Percentiles rank a stretch among this genome's conserved stretches.
Conservation (phyloP, 2,113 vertebrate species). For the Taurulus bubalis region DNA sequence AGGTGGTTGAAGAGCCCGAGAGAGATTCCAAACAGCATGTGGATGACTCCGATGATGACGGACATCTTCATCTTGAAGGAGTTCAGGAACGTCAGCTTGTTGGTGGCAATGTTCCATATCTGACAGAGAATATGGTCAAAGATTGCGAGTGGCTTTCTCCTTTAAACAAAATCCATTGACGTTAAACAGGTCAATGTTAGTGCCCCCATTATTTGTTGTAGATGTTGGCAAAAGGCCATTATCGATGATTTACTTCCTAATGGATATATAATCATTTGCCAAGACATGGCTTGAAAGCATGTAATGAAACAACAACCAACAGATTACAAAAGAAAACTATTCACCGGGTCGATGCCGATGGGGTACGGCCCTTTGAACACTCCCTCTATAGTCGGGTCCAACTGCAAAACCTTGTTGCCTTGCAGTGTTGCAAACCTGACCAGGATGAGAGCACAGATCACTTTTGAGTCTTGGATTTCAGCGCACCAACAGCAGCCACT, state of each 20-base stretch:
- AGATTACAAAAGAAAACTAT: constrained; percentile 19
- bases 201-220: background rate
- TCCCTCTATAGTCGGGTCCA: constrained; percentile 88
- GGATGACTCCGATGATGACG: constrained; percentile 92
- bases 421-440: constrained; percentile 83
- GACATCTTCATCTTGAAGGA: constrained; percentile 99
- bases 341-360: constrained; percentile 97
- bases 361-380: constrained; percentile 95
- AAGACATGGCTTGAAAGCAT: background rate
- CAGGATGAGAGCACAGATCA: background rate
- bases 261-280: background rate
- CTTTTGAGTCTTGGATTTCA: background rate
- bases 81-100: constrained; percentile 97
- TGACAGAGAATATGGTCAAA: constrained; percentile 56
- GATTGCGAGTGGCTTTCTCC: background rate
- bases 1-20: constrained; percentile 95
- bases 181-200: background rate
- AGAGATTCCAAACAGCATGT: constrained; percentile 95
- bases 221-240: background rate
- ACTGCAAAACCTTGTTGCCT: constrained; percentile 86
- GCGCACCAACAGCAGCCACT: too few relatives aligned
- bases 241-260: background rate
- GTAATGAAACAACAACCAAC: background rate
- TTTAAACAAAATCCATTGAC: background rate
- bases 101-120: constrained; percentile 97